phyloP scores from a whole-genome alignment of 2,888 invertebrate species.

The Trachelus stipa region DNA sequence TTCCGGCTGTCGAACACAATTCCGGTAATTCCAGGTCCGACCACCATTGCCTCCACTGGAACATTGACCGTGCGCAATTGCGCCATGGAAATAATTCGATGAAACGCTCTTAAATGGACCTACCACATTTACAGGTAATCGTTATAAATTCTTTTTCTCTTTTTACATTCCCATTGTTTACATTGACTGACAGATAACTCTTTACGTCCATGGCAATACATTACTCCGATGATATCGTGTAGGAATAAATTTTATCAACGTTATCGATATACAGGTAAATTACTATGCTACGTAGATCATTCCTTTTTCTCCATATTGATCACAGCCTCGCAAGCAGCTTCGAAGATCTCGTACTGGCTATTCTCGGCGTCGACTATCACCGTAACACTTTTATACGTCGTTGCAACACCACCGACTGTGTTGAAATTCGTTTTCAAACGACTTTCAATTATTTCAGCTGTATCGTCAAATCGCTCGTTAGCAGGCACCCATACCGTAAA shows the following conservation, averaged over 20 bases:
- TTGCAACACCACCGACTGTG: constrained; percentile 23
- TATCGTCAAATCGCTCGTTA: constrained; percentile 36
- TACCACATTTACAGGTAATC: background rate
- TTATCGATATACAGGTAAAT: background rate
- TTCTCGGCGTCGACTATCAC: constrained; percentile 31
- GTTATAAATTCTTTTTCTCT: background rate
- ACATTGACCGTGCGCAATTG: background rate
- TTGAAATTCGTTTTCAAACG: constrained; percentile 34
- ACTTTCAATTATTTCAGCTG: constrained; percentile 23
- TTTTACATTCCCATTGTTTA: background rate
- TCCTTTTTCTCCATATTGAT: background rate
- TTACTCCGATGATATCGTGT: background rate
- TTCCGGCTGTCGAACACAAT: constrained; percentile 15
- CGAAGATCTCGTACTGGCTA: constrained; percentile 30
- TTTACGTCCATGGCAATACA: background rate
- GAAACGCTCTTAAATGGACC: background rate
- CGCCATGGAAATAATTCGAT: background rate
- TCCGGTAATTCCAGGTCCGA: constrained; percentile 16
- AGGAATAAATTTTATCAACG: background rate
- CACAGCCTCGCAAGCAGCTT: constrained; percentile 25
- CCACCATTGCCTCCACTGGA: background rate
- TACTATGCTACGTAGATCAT: background rate
- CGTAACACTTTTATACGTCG: constrained; percentile 25
- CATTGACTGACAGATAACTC: background rate
- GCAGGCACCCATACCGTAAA: too few relatives aligned